These are phyloP conservation scores for Alauda arvensis DNA, from an alignment of 2,797 vertebrate genomes.

Conservation along the genomic window DNA sequence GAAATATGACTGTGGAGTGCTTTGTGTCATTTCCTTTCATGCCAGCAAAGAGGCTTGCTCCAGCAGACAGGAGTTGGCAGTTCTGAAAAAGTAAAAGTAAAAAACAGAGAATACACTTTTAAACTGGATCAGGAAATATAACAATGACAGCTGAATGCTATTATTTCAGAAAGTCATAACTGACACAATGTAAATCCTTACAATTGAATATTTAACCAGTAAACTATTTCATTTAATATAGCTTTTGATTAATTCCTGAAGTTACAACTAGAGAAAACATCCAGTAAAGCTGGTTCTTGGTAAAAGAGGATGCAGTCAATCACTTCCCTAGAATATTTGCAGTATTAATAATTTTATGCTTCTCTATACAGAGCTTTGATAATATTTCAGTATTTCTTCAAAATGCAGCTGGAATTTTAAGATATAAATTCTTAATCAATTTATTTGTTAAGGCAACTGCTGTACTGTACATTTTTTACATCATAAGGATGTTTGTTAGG, in stretches of 20 bases:
- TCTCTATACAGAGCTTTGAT: not conserved
- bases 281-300: accelerated
- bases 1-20: not conserved
- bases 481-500: not conserved
- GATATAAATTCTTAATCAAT: not conserved
- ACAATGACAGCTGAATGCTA: not conserved
- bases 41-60: not conserved
- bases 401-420: not conserved
- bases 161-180: not conserved
- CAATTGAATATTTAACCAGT: not conserved
- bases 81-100: not conserved
- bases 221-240: not conserved
- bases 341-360: not conserved
- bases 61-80: not conserved
- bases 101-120: not conserved
- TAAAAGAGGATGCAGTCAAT: not conserved
- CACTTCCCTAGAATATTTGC: not conserved
- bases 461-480: not conserved
- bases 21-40: not conserved
- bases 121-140: not conserved
- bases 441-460: not conserved
- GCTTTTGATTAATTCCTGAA: not conserved
- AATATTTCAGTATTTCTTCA: not conserved
- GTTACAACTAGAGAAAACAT: not conserved
- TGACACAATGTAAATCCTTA: not conserved